Percentiles rank a stretch among this genome's conserved stretches.
Evolutionary conservation across 2,888 invertebrate species (phyloP).

Genomic region (Pollenia labialis): DNA sequence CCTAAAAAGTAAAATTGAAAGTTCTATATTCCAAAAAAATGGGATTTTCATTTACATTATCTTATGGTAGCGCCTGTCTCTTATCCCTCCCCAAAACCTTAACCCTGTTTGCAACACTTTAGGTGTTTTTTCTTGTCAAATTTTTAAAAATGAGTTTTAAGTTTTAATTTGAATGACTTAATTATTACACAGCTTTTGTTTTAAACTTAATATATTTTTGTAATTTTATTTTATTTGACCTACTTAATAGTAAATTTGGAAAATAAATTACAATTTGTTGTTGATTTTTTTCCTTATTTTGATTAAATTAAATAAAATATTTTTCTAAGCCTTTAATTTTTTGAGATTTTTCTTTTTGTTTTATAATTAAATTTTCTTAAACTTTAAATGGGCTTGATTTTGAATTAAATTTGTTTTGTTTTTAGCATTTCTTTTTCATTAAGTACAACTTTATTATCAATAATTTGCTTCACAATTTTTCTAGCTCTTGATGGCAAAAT

Average conservation of each 20-base stretch:
- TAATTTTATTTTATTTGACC: constrained; percentile 53
- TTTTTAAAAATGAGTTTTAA: constrained; percentile 54
- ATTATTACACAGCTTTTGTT: constrained; percentile 67
- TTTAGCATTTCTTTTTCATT: background rate
- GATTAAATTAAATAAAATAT: constrained; percentile 55
- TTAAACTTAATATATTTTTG: constrained; percentile 58
- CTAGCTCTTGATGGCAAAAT: constrained; percentile 54
- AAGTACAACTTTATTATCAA: constrained; percentile 56
- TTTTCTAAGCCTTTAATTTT: constrained; percentile 51
- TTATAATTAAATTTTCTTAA: constrained; percentile 55
- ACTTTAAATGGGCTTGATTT: constrained; percentile 49
- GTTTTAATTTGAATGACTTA: constrained; percentile 46
- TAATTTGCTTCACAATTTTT: constrained; percentile 45
- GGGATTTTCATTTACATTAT: no score
- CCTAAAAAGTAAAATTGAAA: no score
- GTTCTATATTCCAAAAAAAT: no score
- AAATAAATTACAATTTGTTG: constrained; percentile 65
- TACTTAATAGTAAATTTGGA: constrained; percentile 68
- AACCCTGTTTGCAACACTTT: constrained; percentile 5
- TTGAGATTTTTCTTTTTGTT: background rate
- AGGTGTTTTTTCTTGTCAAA: constrained; percentile 15
- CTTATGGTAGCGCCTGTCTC: no score
- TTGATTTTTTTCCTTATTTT: constrained; percentile 5
- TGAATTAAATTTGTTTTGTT: constrained; percentile 44
- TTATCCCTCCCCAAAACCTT: background rate